Conservation (phyloP, 2,888 invertebrate species). For the Polyommatus iphigenia region DNA sequence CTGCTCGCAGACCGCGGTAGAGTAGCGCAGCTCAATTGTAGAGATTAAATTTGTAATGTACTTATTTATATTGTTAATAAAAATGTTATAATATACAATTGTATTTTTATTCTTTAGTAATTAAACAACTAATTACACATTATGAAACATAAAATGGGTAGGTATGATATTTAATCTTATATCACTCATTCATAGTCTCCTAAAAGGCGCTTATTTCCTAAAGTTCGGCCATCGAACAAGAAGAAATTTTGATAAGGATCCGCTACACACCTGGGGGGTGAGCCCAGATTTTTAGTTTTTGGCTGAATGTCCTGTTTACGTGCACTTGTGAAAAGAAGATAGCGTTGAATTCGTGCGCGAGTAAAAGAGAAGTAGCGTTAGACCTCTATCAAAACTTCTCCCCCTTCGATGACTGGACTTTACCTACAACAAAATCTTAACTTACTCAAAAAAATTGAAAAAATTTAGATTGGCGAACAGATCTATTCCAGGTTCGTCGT, state of each 20-base stretch:
- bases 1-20: conserved; percentile 78
- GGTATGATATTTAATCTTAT: no score
- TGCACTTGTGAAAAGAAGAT: background rate
- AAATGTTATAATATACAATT: conserved; percentile 74
- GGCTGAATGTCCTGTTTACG: no score
- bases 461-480: conserved; percentile 46
- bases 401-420: background rate
- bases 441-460: conserved; percentile 39
- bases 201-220: no score
- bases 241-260: no score
- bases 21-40: conserved; percentile 80
- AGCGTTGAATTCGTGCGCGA: background rate
- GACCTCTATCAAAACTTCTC: background rate
- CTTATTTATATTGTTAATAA: conserved; percentile 80
- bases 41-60: conserved; percentile 76
- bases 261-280: no score
- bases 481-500: conserved; percentile 38
- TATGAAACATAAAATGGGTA: background rate
- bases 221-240: no score
- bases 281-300: no score
- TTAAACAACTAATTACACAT: conserved; percentile 17
- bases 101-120: conserved; percentile 41
- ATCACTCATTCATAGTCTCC: no score
- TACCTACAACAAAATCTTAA: background rate
- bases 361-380: background rate